phyloP scores from a whole-genome alignment of 2,888 invertebrate genomes.

The Microctonus aethiopoides region DNA sequence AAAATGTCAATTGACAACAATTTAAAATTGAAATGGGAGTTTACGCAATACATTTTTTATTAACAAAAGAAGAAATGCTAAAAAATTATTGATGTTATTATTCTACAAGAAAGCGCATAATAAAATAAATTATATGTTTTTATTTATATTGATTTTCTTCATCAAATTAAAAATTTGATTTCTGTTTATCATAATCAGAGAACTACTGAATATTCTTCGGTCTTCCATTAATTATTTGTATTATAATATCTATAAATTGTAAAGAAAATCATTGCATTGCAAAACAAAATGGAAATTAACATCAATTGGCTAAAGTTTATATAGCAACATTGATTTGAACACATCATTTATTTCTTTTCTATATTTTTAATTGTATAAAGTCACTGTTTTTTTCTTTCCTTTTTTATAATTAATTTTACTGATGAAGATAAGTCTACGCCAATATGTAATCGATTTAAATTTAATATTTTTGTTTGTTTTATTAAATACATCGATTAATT shows the following conservation, averaged over 20 bases:
- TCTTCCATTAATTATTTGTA: constrained; percentile 36
- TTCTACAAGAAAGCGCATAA: neutral
- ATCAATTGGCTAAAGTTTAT: neutral
- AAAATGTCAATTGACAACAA: neutral
- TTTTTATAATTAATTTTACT: neutral
- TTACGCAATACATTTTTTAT: neutral
- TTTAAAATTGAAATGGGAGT: neutral
- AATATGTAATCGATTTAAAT: constrained; percentile 7
- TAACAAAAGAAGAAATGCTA: neutral
- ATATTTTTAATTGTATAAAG: constrained; percentile 37
- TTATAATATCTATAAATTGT: constrained; percentile 14
- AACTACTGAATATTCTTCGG: constrained; percentile 20
- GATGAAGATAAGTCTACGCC: neutral
- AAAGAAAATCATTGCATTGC: neutral
- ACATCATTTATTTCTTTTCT: constrained; percentile 41
- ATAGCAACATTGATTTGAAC: neutral
- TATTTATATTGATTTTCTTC: neutral
- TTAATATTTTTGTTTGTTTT: constrained; percentile 27
- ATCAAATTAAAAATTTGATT: constrained; percentile 17
- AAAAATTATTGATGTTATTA: neutral
- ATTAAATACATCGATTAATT: neutral
- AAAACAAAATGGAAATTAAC: neutral
- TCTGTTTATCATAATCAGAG: constrained; percentile 32
- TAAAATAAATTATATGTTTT: constrained; percentile 5
- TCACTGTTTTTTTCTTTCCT: constrained; percentile 25